Evolutionary conservation across 2,888 invertebrate species (phyloP), one percentile per base, ranked within the genome.

Genomic region (Sphaerophoria rueppellii): DNA sequence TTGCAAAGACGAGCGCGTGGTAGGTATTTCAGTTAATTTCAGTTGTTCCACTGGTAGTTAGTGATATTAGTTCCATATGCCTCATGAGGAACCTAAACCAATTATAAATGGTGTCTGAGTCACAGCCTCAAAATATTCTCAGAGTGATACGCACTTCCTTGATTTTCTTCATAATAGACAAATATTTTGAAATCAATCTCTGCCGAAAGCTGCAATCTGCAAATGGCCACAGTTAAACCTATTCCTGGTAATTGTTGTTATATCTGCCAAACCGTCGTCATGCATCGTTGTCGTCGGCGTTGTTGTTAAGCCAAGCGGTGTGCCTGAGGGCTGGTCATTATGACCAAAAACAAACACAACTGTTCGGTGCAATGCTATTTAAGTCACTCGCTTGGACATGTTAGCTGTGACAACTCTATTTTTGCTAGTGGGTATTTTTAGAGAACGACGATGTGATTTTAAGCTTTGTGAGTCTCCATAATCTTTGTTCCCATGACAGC

Each of bases 181-280:
- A 46, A 40, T 46, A 72, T 46, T 34, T 46, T 50, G 46, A 48
- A 73, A 82, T 78, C 74, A 82, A 82, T 82, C 82, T 79, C 34
- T 79, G 82, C 74, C 79, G 58, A 46, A 69, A 16, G 60, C 54
- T 37, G 11, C 54, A 57, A 40, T 57, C 46, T 55, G 67, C 43
- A 61, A 35, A 35, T 54, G 34, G 52, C 35, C 50, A n/a, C 43
- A 57, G 65, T 77, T 57, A 75, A 65, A 69, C 76, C 67, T 11
- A 48, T 60, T 3, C 35, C 24, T 24, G 40, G 40, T 43, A 12
- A 24, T 2, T 2, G 24, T 24, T 2, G 24, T 24, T n/a, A n/a
- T n/a, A n/a, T n/a, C n/a, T n/a, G n/a, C n/a, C n/a, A n/a, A n/a
- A n/a, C n/a, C n/a, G n/a, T n/a, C n/a, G n/a, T n/a, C n/a, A n/a